These are phyloP conservation scores for Chirona hameri DNA, from an alignment of 2,888 invertebrate genomes.

Conservation along the genomic window DNA sequence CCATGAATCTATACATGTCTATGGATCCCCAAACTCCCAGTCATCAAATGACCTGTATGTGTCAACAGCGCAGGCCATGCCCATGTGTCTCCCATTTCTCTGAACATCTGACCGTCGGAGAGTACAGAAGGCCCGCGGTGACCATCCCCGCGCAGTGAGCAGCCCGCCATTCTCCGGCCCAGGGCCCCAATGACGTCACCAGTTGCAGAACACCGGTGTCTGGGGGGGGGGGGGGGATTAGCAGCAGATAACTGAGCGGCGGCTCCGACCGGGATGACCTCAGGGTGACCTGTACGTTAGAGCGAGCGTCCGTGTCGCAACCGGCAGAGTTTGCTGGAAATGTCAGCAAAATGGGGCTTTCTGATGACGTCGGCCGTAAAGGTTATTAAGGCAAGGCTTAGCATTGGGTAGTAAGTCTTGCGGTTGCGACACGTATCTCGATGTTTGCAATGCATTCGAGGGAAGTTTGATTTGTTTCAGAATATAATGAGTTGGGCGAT, in stretches of 20 bases:
- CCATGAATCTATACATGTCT: no score
- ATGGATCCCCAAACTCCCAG: no score
- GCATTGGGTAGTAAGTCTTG: neutral
- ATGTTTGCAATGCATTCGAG: neutral
- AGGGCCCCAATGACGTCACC: neutral
- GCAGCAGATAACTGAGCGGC: neutral
- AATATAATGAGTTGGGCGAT: neutral
- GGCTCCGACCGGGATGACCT: neutral
- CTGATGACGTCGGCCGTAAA: neutral
- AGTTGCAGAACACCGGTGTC: neutral
- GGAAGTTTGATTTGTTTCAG: neutral
- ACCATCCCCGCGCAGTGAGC: no score
- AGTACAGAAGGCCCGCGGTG: no score
- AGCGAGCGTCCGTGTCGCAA: neutral
- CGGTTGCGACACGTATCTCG: neutral
- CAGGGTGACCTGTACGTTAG: neutral
- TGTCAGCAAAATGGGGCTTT: neutral
- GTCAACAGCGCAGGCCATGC: no score
- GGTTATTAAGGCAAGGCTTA: neutral
- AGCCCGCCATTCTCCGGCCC: no score
- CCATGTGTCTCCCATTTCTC: no score
- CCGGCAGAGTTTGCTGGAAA: neutral
- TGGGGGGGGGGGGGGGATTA: neutral
- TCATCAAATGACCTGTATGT: no score
- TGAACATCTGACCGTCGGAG: no score